These are phyloP conservation scores for Teleogryllus occipitalis DNA, from an alignment of 1,140 invertebrate species.

Conservation along the genomic window DNA sequence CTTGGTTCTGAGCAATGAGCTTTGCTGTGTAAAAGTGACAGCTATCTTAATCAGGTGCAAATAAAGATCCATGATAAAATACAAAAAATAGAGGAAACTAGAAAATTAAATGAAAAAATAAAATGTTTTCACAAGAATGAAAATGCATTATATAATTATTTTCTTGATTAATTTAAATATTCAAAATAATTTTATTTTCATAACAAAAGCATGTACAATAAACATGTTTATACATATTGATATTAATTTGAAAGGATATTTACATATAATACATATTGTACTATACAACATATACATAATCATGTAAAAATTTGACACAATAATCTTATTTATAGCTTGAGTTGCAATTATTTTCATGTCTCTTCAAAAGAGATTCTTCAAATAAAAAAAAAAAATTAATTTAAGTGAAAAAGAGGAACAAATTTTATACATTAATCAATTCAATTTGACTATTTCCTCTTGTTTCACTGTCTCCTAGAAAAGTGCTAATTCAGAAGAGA, in stretches of 20 bases:
- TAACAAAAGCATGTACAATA: background rate
- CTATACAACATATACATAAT: background rate
- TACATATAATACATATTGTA: background rate
- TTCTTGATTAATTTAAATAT: background rate
- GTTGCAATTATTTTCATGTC: too few species aligned
- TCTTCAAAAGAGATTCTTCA: too few species aligned
- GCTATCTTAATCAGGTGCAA: too few species aligned
- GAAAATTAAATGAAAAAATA: too few species aligned
- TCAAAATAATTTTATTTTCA: background rate
- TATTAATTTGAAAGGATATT: background rate
- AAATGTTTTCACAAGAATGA: too few species aligned
- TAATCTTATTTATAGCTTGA: background rate
- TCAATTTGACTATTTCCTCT: background rate
- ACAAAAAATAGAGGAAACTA: too few species aligned
- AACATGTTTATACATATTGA: background rate
- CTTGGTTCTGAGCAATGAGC: too few species aligned
- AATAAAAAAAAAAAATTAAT: too few species aligned
- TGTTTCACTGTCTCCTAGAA: too few species aligned
- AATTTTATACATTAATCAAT: background rate
- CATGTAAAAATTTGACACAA: background rate
- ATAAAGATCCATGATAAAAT: too few species aligned
- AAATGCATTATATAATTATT: background rate
- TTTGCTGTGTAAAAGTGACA: too few species aligned
- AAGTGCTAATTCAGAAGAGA: too few species aligned
- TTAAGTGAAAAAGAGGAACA: background rate